A percentile compares a stretch with the other conserved stretches of the same genome.
phyloP scores from a whole-genome alignment of 1,140 invertebrate genomes.

The Thereuonema tuberculata region DNA sequence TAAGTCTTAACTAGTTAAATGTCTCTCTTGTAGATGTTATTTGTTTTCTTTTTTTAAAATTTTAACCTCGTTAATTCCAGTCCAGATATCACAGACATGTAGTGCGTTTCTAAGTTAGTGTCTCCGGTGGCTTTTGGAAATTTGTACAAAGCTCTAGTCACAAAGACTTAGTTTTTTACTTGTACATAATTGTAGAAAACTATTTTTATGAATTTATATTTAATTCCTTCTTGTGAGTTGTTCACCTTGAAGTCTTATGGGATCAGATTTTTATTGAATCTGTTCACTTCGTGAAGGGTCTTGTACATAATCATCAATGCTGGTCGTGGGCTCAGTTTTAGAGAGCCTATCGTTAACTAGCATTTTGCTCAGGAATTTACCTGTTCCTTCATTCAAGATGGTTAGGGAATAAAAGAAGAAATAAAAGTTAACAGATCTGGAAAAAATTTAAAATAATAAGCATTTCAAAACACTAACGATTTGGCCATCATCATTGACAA shows the following conservation, averaged over 20 bases:
- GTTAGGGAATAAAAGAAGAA: background rate
- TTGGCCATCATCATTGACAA: too few species aligned
- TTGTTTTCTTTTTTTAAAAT: background rate
- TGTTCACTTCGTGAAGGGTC: too few species aligned
- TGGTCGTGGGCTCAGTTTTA: background rate
- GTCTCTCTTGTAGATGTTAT: background rate
- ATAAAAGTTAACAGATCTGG: background rate
- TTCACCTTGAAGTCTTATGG: background rate
- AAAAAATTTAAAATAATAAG: too few species aligned
- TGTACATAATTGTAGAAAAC: background rate
- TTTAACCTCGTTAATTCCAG: too few species aligned
- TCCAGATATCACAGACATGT: background rate
- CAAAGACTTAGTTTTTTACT: background rate
- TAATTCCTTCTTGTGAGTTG: background rate
- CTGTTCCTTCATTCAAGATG: background rate
- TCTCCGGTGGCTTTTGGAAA: background rate
- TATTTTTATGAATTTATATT: conserved; percentile 4
- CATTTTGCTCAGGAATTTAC: too few species aligned
- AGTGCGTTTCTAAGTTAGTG: background rate
- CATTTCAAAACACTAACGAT: too few species aligned
- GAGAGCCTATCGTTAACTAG: background rate
- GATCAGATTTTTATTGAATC: background rate
- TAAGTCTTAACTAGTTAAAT: too few species aligned
- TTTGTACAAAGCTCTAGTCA: background rate
- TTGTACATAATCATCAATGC: too few species aligned